These are phyloP conservation scores for Acanthococcus lagerstroemiae DNA, from an alignment of 2,888 invertebrate genomes.

Conservation along the genomic window DNA sequence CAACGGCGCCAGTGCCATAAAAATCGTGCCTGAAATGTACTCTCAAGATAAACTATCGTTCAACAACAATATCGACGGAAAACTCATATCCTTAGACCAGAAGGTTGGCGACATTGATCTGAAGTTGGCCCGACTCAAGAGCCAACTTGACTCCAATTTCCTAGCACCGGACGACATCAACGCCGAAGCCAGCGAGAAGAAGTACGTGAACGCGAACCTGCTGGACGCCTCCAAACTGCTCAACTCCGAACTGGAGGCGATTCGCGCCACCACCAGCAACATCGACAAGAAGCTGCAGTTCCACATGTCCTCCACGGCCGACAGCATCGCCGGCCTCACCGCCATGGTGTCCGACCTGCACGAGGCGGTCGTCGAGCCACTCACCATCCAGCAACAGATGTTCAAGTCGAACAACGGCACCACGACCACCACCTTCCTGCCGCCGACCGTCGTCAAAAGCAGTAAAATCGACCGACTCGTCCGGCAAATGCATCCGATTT, in stretches of 20 bases:
- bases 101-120: constrained; percentile 74
- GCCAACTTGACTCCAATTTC: constrained; percentile 72
- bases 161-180: constrained; percentile 72
- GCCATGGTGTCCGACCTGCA: constrained; percentile 72
- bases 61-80: constrained; percentile 50
- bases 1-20: constrained; percentile 14
- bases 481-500: constrained; percentile 72
- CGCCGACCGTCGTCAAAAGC: constrained; percentile 48
- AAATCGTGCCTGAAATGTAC: constrained; percentile 21
- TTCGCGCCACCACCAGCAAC: constrained; percentile 57
- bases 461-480: constrained; percentile 73
- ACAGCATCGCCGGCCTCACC: constrained; percentile 60
- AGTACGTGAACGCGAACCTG: constrained; percentile 71
- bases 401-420: constrained; percentile 44
- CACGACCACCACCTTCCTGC: constrained; percentile 44
- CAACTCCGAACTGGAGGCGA: constrained; percentile 66
- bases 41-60: constrained; percentile 19
- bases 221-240: constrained; percentile 74
- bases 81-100: constrained; percentile 63
- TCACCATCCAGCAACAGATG: constrained; percentile 43
- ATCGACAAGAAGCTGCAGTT: constrained; percentile 65
- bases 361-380: constrained; percentile 70
- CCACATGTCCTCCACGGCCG: constrained; percentile 59
- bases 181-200: constrained; percentile 78
- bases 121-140: constrained; percentile 66